Conservation (phyloP, 2,888 invertebrate species). For the Calameuta idolon region DNA sequence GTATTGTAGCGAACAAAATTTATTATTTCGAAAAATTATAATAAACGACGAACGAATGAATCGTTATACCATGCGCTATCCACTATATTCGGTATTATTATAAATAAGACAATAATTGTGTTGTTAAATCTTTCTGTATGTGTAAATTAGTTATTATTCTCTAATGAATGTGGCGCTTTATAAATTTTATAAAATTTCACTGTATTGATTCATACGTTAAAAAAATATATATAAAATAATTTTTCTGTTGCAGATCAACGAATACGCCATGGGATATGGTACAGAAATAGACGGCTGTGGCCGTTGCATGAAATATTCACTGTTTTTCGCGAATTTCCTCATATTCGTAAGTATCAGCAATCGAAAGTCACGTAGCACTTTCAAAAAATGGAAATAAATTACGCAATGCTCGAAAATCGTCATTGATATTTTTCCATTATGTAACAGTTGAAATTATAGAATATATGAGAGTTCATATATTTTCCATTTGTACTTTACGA, state of each 20-base stretch:
- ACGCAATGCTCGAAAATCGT: neutral
- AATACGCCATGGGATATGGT: conserved; percentile 76
- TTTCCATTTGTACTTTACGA: neutral
- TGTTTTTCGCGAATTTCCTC: conserved; percentile 85
- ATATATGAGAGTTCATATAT: neutral
- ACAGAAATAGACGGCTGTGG: conserved; percentile 91
- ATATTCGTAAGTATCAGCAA: conserved; percentile 81
- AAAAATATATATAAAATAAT: neutral
- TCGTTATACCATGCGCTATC: neutral
- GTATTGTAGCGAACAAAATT: neutral
- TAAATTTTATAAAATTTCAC: neutral
- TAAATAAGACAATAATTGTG: neutral
- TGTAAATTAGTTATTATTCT: neutral
- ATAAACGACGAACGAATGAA: conserved; percentile 3
- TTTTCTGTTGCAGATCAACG: neutral
- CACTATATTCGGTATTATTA: neutral
- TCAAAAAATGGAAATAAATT: neutral
- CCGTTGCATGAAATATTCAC: conserved; percentile 86
- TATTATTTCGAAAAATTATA: neutral
- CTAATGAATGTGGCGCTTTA: neutral
- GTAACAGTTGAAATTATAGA: neutral
- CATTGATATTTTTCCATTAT: too few relatives aligned
- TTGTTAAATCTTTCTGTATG: neutral
- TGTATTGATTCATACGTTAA: neutral
- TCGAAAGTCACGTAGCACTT: neutral